Evolutionary conservation across 2,113 vertebrate species (phyloP), one percentile per base, ranked within the genome.

Genomic region (Motacilla alba): DNA sequence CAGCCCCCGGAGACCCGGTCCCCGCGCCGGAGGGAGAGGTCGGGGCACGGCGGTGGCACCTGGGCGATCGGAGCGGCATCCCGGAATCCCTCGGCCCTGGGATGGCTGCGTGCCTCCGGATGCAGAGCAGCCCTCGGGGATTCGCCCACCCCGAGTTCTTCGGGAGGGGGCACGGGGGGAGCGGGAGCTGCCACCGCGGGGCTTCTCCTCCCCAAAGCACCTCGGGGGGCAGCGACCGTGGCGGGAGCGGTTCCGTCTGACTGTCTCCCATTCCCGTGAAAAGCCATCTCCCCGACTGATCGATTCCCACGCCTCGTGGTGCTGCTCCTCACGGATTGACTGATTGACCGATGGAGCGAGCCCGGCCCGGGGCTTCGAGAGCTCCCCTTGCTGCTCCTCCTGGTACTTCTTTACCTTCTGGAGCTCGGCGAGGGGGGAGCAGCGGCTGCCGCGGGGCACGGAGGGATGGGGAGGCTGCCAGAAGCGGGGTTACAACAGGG

Each of bases 11-110:
- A 41, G 19, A 18, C 2, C 23, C 2, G 4, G 44, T 6, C 44
- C 53, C 64, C 10, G 31, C 8, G 1, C 14, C 0, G 44, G 23
- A 50, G 59, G 73, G 43, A 26, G 31, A 30, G 43, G 1, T 20
- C 4, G 16, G 30, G 63, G 10, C 22, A 16, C 22, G 6, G 1
- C 2, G 22, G 33, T 1, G 70, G 44, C 2, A 23, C 39, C n/a
- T 0, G 53, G 79, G 53, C 12, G 9, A 2, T 30, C 60, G 0
- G 4, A 7, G 35, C 2, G 7, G 33, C 1, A 0, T 8, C 58
- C 19, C 2, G 77, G 8, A 14, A 3, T 22, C 31, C 15, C 67
- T 43, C 1, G 0, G 1, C 46, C 11, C 2, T 9, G 3, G 10
- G 13, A 7, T 0, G 46, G 31, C 33, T 4, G 28, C 3, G 11